Base-by-base conservation (phyloP, 2,113 vertebrate genomes). In the Phyllostomus discolor region DNA sequence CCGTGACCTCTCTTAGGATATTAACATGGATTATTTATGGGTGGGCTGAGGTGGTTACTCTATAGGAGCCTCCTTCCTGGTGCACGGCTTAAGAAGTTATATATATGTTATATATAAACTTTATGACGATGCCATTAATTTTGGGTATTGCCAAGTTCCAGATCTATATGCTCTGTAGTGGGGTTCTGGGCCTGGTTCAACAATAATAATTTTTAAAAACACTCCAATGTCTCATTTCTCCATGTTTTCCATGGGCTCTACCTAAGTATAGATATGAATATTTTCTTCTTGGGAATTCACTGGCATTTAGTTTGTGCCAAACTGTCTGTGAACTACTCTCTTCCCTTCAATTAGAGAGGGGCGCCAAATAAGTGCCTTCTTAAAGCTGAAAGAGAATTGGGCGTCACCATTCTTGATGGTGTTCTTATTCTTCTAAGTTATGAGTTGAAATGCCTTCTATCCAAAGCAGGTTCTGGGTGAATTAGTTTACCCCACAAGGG, bases 21-120 rank as follows among this genome's bases (percentile, higher is more conserved):
- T 90, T 78, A 93, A 82, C 66, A 46, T 94, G 91, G 48, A 92
- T 93, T 96, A 89, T 84, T 83, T 94, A 96, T 88, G 79, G 89
- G 64, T 97, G 94, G 96, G 89, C 88, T 75, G 43, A 75, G 33
- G 43, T 76, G 46, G 83, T 94, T 79, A 78, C 80, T 70, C 19
- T 67, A 6, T 52, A 19, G 35, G 70, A 96, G 79, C 28, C 72
- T 95, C 70, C 48, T 95, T 96, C 78, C 91, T 90, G 89, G 52
- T 73, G 64, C 35, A 59, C 38, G 76, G 91, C n/a, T 95, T 94
- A 92, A 87, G 52, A 88, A 85, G 87, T 59, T 54, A 48, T 31
- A 41, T 22, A 70, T 78, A 82, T 46, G 38, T 83, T 83, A 48
- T 73, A 83, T 79, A 72, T 91, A 88, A 88, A 83, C 64, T 86